Evolutionary conservation across 1,140 invertebrate species (phyloP).

Genomic region (Bradynema listronoti): DNA sequence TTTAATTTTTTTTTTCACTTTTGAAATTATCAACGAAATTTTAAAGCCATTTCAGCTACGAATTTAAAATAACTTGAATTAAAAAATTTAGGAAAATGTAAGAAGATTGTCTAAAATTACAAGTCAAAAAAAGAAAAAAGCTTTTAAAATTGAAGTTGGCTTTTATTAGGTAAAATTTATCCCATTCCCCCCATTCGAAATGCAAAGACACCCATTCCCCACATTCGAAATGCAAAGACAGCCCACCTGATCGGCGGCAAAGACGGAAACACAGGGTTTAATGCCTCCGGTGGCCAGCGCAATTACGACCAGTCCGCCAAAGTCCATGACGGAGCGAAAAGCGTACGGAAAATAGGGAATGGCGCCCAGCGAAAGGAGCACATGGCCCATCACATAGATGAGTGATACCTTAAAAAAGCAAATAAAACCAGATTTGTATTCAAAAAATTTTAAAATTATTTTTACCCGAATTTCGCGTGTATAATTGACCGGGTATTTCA

Average conservation of each 20-base stretch:
- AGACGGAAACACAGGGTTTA: conserved; percentile 91
- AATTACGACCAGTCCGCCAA: conserved; percentile 67
- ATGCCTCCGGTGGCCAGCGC: conserved; percentile 88
- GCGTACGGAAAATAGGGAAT: conserved; percentile 50
- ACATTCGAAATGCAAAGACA: not conserved
- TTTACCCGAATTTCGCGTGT: too few relatives aligned
- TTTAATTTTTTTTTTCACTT: too few relatives aligned
- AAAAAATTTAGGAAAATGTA: conserved; percentile 15
- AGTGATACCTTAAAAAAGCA: conserved; percentile 69
- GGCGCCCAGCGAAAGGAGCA: conserved; percentile 72
- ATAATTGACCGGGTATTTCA: too few relatives aligned
- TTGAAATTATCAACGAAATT: too few relatives aligned
- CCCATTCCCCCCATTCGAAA: conserved; percentile 51
- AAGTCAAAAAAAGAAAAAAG: not conserved
- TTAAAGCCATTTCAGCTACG: too few relatives aligned
- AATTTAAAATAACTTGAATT: conserved; percentile 8
- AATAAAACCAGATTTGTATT: too few relatives aligned
- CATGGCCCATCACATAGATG: conserved; percentile 76
- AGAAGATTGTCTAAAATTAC: conserved; percentile 10
- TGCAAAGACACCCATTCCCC: conserved; percentile 63
- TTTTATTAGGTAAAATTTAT: not conserved
- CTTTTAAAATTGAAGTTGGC: conserved; percentile 5
- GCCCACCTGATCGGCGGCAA: conserved; percentile 65
- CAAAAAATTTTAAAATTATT: too few relatives aligned
- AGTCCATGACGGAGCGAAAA: conserved; percentile 61